A percentile compares a stretch with the other conserved stretches of the same genome.
Conservation (phyloP, 1,140 invertebrate genomes). For the Lordiphosa mommai region DNA sequence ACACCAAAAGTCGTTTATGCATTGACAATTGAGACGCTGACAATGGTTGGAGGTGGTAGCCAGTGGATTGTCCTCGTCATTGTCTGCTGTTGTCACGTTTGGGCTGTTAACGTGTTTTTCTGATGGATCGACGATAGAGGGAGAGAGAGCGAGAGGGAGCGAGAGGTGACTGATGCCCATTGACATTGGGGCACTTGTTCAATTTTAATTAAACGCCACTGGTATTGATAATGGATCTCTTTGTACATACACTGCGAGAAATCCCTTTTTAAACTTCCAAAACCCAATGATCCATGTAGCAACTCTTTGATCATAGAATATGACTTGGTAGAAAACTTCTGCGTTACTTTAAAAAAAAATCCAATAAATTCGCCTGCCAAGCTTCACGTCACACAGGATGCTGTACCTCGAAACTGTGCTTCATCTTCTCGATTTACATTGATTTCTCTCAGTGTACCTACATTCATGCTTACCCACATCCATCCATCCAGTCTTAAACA, state of each 20-base stretch:
- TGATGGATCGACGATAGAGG: slow-evolving; percentile 9
- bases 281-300: background rate
- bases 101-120: slow-evolving; percentile 71
- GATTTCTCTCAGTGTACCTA: slow-evolving; percentile 36
- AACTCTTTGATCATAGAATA: no score
- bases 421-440: background rate
- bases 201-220: slow-evolving; percentile 79
- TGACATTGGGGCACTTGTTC: slow-evolving; percentile 68
- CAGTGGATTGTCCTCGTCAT: background rate
- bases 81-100: slow-evolving; percentile 60
- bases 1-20: slow-evolving; percentile 59
- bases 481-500: slow-evolving; percentile 10
- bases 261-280: no score
- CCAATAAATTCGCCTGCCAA: no score
- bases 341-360: no score
- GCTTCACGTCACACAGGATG: no score
- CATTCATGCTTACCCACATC: slow-evolving; percentile 11
- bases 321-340: no score
- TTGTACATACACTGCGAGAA: slow-evolving; percentile 28
- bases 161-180: slow-evolving; percentile 37
- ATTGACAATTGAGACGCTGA: slow-evolving; percentile 68
- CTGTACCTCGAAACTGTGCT: no score
- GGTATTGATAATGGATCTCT: slow-evolving; percentile 58
- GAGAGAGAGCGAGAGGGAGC: background rate
- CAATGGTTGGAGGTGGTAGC: slow-evolving; percentile 12